Base-by-base conservation (phyloP, 2,797 vertebrate genomes). In the Lophius americanus region DNA sequence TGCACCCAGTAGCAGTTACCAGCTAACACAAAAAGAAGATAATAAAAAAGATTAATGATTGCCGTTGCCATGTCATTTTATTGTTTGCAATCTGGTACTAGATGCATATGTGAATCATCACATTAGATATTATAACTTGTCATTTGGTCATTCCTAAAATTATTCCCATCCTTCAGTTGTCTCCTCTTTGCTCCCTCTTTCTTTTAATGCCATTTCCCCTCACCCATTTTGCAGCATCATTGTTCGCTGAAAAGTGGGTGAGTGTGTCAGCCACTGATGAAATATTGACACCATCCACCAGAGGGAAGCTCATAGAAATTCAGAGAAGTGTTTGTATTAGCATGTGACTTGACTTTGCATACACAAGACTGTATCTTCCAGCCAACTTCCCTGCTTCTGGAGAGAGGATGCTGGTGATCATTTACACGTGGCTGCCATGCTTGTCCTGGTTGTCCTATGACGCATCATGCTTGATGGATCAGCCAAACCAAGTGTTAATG, bases 221-320 rank as follows among this genome's bases (percentile, higher is more conserved):
- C 51, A 8, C 23, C 13, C 49, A 9, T 61, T 71, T 65, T 61
- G 47, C 68, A 62, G 68, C 71, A 65, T 75, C 47, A 23, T 23
- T 23, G 83, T 67, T 38, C 57, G 32, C 61, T 47, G 42, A 64
- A 73, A 84, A 70, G 55, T 74, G 73, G 79, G 73, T 79, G 73
- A 85, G 50, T 71, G 65, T 81, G 76, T 78, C 76, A 73, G 32
- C n/a, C 2, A 7, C 54, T 79, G 76, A 84, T 88, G 57, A 79
- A 88, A 83, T 77, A 88, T 82, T 84, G 58, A 85, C 72, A 51
- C 9, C 61, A 62, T 38, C 38, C 47, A 7, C 48, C 13, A 1
- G 10, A 57, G 67, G 69, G 23, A 64, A 35, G 35, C 49, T 9
- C 48, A 58, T 23, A 33, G 32, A 56, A 73, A 70, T 65, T 8